Evolutionary conservation across 2,888 invertebrate genomes (phyloP), one percentile per base, ranked within the genome.

Genomic region (Pteria penguin): DNA sequence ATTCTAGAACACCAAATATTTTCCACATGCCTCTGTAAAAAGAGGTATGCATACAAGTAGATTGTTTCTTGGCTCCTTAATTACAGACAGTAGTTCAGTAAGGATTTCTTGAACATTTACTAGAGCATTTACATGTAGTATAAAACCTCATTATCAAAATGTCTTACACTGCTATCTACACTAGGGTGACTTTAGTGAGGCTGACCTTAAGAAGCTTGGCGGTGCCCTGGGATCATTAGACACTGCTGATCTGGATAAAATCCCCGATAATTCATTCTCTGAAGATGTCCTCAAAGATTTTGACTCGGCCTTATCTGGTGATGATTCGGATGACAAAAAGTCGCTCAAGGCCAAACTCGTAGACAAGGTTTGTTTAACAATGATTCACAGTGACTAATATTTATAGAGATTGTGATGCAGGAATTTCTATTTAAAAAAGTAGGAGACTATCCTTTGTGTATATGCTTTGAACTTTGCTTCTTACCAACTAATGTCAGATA

Each of bases 181-280:
- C 26, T 36, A 76, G 76, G 76, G 73, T 3, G 69, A 70, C 36
- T 77, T 77, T 26, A 65, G 36, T 54, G 67, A 62, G 18, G 70
- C 62, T 14, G 75, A 75, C 1, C 69, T 79, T 4, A 62, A 69
- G n/a, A 78, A 82, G 54, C 29, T 82, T 26, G 79, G 79, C 45
- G 55, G 78, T 1, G 72, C 74, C 11, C 45, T 80, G 11, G 31
- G 57, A 32, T 75, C 76, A 22, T 36, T 82, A n/a, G 69, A 32
- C 2, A 45, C 73, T 11, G 57, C 24, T 0, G 76, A 73, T 18
- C 31, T 80, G 14, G 67, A 75, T 24, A 76, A 73, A 27, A 76
- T 80, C 22, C 74, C 80, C 3, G 63, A 73, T 32, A 65, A 31
- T 5, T 69, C 73, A 27, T 73, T 77, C 36, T 65, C 72, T 8